Evolutionary conservation across 2,113 vertebrate genomes (phyloP), one percentile per base, ranked within the genome.

Genomic region (Solenodon paradoxus): DNA sequence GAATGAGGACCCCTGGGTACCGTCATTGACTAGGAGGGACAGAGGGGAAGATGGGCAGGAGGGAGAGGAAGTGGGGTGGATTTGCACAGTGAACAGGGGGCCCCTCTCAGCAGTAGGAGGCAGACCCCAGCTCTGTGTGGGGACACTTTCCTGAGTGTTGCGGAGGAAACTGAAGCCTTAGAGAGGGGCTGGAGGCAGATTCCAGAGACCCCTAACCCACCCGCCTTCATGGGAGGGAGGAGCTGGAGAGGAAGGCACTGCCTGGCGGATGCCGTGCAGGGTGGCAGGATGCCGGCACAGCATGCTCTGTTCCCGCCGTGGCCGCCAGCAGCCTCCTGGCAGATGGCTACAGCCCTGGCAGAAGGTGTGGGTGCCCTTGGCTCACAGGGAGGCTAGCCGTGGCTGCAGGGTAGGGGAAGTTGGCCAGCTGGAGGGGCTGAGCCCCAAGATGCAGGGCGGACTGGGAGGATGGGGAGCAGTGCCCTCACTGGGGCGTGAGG

Each of bases 351-450:
- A 38, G 88, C 66, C 35, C 17, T 28, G 55, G 72, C 32, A 17
- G 42, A 6, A 55, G 47, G 88, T 45, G 22, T 0, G 2, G 61
- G 66, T n/a, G 45, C 28, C n/a, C 53, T 20, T 1, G 2, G 82
- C 19, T 61, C 38, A 17, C 0, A 1, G 26, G 26, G 4, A 2
- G 32, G 17, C 38, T 47, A n/a, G 32, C 2, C n/a, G n/a, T n/a
- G 17, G 74, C 69, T 19, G 26, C 2, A 12, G 57, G n/a, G n/a
- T 22, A 17, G 12, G 1, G 1, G 45, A 0, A 9, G 19, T 38
- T 24, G 28, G 61, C 9, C 7, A 9, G 90, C 40, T 32, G 35
- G 28, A 28, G 2, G 63, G 38, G 64, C 55, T 66, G 72, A 72
- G 63, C 88, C 63, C 92, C 11, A 2, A 19, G 77, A 30, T 3